phyloP scores from a whole-genome alignment of 2,113 vertebrate genomes.

The Salminus brasiliensis region DNA sequence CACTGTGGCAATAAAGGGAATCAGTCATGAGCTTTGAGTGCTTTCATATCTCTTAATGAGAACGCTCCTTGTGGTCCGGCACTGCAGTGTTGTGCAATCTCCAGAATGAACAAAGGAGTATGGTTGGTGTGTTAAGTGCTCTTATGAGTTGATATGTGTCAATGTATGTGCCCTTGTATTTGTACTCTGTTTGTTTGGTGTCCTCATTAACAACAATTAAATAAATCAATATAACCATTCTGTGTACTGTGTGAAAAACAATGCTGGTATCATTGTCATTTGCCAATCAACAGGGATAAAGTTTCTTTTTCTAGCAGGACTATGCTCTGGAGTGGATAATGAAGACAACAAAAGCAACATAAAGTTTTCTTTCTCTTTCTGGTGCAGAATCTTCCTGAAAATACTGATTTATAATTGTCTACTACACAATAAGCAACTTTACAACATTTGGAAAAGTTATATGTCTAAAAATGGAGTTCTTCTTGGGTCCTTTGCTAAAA shows the following conservation, averaged over 20 bases:
- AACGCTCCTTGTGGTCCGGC: constrained; percentile 45
- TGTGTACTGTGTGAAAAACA: not conserved
- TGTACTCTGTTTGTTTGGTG: not conserved
- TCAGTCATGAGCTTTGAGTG: constrained; percentile 64
- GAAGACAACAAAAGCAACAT: not conserved
- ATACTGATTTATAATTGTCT: not conserved
- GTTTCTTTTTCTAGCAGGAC: not conserved
- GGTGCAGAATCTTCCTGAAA: not conserved
- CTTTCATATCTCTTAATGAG: constrained; percentile 72
- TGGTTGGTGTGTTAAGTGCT: not conserved
- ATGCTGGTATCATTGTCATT: not conserved
- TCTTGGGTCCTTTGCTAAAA: no score
- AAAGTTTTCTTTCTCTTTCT: not conserved
- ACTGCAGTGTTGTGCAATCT: constrained; percentile 51
- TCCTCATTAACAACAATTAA: not conserved
- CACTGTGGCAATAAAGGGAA: constrained; percentile 60
- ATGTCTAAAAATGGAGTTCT: no score
- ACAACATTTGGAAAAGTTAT: not conserved
- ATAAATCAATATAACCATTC: not conserved
- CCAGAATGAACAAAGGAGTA: not conserved
- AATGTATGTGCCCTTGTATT: not conserved
- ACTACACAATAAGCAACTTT: no score
- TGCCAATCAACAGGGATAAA: not conserved
- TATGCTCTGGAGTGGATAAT: not conserved
- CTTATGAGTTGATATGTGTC: not conserved